Conservation (phyloP, 2,888 invertebrate species). For the Sesamia inferens region DNA sequence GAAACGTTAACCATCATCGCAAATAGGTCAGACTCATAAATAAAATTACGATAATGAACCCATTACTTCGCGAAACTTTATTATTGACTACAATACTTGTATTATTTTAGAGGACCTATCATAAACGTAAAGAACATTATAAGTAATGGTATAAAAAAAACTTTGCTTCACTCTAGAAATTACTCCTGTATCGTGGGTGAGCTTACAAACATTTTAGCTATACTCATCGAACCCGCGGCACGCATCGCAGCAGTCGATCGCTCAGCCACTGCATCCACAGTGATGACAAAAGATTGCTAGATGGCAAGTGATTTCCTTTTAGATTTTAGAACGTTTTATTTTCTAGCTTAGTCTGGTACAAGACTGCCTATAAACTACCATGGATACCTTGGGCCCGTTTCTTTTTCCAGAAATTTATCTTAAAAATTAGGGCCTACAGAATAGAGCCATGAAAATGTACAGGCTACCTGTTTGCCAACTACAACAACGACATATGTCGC, state of each 20-base stretch:
- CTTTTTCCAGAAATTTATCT: neutral
- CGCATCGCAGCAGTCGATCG: too few species aligned
- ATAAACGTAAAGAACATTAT: neutral
- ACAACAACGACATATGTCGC: neutral
- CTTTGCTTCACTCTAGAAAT: too few species aligned
- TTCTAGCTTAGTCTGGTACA: neutral
- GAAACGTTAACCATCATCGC: too few species aligned
- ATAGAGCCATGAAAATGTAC: neutral
- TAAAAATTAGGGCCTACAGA: neutral
- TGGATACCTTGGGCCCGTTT: neutral
- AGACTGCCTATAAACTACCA: neutral
- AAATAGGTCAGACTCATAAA: neutral
- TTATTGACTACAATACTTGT: neutral
- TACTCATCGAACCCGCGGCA: too few species aligned
- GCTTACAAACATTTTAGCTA: too few species aligned
- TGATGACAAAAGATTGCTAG: neutral
- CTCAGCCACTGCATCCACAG: too few species aligned
- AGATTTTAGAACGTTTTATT: neutral
- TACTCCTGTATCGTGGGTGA: too few species aligned
- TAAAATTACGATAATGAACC: neutral
- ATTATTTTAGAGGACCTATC: neutral
- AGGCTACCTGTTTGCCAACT: neutral
- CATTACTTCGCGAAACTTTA: neutral
- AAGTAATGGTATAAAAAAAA: too few species aligned
- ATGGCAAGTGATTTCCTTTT: neutral